Evolutionary conservation across 2,888 invertebrate genomes (phyloP).

Genomic region (Marronus borbonicus): DNA sequence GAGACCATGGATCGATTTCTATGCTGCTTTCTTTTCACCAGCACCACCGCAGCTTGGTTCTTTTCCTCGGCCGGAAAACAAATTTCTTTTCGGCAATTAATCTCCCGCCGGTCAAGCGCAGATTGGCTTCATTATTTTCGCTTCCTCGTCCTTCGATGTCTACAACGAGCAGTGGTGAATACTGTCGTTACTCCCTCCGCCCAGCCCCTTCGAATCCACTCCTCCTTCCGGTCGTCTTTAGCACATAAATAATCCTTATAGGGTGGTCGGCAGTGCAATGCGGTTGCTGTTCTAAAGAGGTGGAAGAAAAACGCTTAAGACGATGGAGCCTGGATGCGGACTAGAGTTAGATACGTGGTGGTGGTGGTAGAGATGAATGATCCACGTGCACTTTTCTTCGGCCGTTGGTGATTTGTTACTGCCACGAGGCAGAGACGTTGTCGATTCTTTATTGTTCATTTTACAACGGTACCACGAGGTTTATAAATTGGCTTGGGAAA

Average conservation of each 20-base stretch:
- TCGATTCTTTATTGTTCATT: no score
- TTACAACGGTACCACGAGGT: no score
- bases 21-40: background rate
- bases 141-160: background rate
- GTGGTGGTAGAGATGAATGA: no score
- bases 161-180: background rate
- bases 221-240: background rate
- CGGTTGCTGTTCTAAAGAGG: no score
- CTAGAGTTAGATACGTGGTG: no score
- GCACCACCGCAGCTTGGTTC: background rate
- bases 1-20: background rate
- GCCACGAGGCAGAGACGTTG: no score
- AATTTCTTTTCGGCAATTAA: slow-evolving; percentile 55
- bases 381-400: no score
- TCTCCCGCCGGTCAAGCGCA: slow-evolving; percentile 55
- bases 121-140: slow-evolving; percentile 53
- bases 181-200: background rate
- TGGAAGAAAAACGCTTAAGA: no score
- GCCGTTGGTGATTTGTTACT: no score
- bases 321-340: no score
- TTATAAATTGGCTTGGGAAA: no score
- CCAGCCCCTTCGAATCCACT: background rate
- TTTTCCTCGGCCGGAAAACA: slow-evolving; percentile 48
- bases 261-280: background rate
- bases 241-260: slow-evolving; percentile 6